Evolutionary conservation across 2,113 vertebrate species (phyloP).

Genomic region (Jaculus jaculus): DNA sequence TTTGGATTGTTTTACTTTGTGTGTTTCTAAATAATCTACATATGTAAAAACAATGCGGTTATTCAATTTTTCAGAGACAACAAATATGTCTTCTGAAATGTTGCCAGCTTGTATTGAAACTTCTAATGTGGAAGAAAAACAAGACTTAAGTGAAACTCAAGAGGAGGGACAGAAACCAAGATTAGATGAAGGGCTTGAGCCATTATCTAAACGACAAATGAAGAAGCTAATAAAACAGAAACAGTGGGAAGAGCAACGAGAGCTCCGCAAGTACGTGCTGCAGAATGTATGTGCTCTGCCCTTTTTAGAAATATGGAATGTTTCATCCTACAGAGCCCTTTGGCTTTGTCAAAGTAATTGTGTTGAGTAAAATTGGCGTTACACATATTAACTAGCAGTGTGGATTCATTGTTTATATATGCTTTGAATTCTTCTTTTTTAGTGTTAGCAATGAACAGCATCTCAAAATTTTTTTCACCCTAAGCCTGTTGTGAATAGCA

Average conservation of each 20-base stretch:
- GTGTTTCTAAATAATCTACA: conserved; percentile 32
- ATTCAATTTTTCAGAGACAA: conserved; percentile 49
- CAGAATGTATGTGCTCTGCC: neutral
- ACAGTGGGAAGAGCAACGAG: conserved; percentile 96
- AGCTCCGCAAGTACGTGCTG: conserved; percentile 91
- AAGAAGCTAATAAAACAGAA: conserved; percentile 94
- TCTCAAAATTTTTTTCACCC: neutral
- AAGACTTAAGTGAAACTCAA: neutral
- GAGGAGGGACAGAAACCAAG: conserved; percentile 52
- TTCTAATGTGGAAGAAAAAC: conserved; percentile 57
- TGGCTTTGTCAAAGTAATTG: neutral
- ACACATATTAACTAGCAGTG: neutral
- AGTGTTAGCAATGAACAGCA: neutral
- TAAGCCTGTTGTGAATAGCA: neutral
- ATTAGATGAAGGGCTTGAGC: conserved; percentile 53
- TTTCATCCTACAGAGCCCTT: neutral
- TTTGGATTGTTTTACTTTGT: neutral
- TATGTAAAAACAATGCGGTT: conserved; percentile 15
- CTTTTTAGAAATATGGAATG: neutral
- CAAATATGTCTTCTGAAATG: conserved; percentile 76
- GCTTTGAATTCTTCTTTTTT: neutral
- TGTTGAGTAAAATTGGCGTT: neutral
- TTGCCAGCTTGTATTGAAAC: conserved; percentile 38
- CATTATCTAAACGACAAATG: conserved; percentile 92
- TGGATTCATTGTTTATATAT: neutral